Percentiles rank a stretch among this genome's conserved stretches.
phyloP scores from a whole-genome alignment of 2,797 vertebrate genomes.

The Toxotes lorentzi region DNA sequence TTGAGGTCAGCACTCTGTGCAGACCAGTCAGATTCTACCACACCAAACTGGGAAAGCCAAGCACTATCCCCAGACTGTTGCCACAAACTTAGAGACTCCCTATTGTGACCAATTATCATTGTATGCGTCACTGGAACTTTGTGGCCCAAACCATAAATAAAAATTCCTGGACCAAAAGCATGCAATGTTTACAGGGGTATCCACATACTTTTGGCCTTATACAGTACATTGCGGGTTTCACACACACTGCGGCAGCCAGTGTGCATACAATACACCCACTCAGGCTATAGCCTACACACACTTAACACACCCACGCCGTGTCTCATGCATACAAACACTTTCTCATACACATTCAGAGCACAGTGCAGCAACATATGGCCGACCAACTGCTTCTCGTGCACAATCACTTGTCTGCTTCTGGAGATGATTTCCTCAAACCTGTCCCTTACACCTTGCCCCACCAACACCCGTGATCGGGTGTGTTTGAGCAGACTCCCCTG shows the following conservation, averaged over 20 bases:
- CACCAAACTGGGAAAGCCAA: not conserved
- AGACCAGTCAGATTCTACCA: too few species aligned
- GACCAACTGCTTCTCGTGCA: constrained; percentile 40
- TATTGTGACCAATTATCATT: too few species aligned
- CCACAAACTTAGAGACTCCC: not conserved
- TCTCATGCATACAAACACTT: constrained; percentile 31
- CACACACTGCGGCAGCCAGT: constrained; percentile 21
- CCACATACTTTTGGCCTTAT: not conserved
- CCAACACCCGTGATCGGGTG: not conserved
- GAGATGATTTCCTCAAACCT: constrained; percentile 36
- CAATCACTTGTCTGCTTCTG: not conserved
- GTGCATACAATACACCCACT: constrained; percentile 21
- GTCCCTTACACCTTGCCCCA: too few species aligned
- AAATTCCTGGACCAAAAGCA: not conserved
- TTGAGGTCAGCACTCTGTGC: too few species aligned
- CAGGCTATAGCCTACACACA: constrained; percentile 16
- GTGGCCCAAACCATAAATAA: not conserved
- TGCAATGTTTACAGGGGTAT: not conserved
- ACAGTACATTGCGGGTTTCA: constrained; percentile 4
- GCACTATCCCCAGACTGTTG: not conserved
- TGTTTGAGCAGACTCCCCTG: constrained; percentile 9
- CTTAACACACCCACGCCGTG: constrained; percentile 28
- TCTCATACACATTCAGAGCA: constrained; percentile 36
- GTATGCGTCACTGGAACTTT: not conserved
- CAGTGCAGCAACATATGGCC: constrained; percentile 42